Evolutionary conservation across 2,888 invertebrate species (phyloP), one percentile per base, ranked within the genome.

Genomic region (Thalpophila matura): DNA sequence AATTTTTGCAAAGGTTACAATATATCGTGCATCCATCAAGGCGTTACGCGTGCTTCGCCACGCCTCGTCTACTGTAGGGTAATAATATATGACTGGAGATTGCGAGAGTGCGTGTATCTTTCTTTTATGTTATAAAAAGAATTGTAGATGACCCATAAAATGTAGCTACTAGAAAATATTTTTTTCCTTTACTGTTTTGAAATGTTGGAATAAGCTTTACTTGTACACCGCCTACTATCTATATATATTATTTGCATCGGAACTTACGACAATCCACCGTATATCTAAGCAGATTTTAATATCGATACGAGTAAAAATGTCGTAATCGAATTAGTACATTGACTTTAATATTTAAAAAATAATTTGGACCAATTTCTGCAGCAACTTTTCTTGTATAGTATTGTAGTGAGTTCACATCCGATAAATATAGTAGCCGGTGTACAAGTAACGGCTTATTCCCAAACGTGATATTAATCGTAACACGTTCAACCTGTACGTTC

Each of bases 1-100:
- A 18, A 74, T 77, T 77, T 51, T 31, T 24, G 45, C 24, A 53
- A 59, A 61, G 57, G 50, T 57, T 63, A 58, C 62, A 58, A 35
- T 61, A 67, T 42, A 60, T 16, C 54, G 58, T 62, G 62, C 60
- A 68, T 68, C 47, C 66, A 71, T 68, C 66, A 74, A 71, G 50
- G 45, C 43, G 40, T 58, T 73, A 59, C 50, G 40, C 37, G 54
- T 62, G 51, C 46, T 58, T 59, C 45, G 24, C 56, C 58, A 51
- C 57, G 57, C 61, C 55, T 59, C 47, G 40, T 20, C 45, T 47
- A 20, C 63, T 54, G 5, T 38, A 22, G 31, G 18, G 66, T 51
- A 67, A 60, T 71, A 78, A 66, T 68, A 29, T 68, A 66, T 64
- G 45, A 49, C 14, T 12, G 12, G 5, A 49, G 29, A 54, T 42